Conservation (phyloP, 2,797 vertebrate genomes). For the Megalops cyprinoides region DNA sequence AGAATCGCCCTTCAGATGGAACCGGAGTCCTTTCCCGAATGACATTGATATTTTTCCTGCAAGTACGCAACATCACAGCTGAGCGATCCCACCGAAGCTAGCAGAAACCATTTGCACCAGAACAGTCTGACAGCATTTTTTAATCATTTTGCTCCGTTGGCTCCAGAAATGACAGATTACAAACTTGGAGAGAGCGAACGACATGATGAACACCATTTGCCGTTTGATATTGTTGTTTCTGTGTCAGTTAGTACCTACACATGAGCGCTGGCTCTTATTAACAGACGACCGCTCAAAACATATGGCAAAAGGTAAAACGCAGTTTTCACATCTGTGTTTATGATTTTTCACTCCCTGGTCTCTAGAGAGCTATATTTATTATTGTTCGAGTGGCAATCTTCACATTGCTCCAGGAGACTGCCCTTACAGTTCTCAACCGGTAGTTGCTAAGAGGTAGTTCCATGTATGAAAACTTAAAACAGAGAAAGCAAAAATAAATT, state of each 20-base stretch:
- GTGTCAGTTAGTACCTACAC: slow-evolving; percentile 17
- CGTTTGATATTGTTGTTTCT: slow-evolving; percentile 15
- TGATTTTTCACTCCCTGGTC: neutral
- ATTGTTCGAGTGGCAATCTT: neutral
- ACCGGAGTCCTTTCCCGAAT: neutral
- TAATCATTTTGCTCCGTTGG: neutral
- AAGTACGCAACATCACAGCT: neutral
- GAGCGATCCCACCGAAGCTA: neutral
- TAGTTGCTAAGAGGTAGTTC: neutral
- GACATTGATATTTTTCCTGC: neutral
- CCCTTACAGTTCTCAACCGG: neutral
- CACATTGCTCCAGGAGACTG: neutral
- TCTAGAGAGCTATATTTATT: neutral
- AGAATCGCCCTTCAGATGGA: neutral
- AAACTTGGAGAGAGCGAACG: slow-evolving; percentile 37
- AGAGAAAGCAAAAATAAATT: neutral
- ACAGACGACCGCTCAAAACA: neutral
- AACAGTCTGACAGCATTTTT: neutral
- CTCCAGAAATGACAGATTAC: slow-evolving; percentile 27
- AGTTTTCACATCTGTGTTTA: neutral
- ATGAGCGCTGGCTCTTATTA: neutral
- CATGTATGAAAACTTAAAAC: neutral
- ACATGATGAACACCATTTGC: slow-evolving; percentile 15
- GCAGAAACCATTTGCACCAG: slow-evolving; percentile 9
- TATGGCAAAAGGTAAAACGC: no score